Conservation (phyloP, 2,888 invertebrate genomes). For the Tetramorium bicarinatum region DNA sequence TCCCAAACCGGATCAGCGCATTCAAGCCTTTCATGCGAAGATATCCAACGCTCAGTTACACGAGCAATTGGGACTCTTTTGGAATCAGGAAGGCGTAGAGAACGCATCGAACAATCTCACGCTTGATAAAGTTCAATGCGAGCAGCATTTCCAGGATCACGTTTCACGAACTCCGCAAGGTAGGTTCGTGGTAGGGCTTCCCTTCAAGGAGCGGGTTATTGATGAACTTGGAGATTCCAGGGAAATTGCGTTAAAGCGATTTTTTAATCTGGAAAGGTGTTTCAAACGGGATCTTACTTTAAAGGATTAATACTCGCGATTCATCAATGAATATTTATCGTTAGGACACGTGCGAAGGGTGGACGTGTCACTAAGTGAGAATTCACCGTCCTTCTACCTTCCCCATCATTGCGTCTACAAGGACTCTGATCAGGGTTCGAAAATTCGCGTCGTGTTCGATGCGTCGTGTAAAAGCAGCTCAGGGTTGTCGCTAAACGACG, state of each 20-base stretch:
- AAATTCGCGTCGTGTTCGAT: too few relatives aligned
- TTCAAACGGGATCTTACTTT: background rate
- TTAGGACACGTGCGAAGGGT: background rate
- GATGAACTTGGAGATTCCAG: background rate
- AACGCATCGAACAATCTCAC: background rate
- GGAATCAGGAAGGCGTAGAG: background rate
- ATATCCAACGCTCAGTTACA: background rate
- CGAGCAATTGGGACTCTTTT: background rate
- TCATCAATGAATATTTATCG: background rate
- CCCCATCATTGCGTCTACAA: background rate
- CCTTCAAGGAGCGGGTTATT: background rate
- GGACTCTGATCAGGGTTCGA: background rate
- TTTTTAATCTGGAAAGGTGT: background rate
- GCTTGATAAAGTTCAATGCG: background rate
- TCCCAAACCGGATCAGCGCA: accelerated
- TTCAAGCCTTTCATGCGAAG: background rate
- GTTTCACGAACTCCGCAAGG: background rate
- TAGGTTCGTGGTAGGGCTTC: background rate
- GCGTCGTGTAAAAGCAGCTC: background rate
- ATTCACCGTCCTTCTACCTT: background rate
- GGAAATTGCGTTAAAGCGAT: background rate
- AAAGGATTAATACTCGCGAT: background rate
- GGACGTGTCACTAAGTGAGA: background rate
- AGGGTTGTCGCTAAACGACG: background rate
- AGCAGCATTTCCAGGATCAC: background rate